phyloP scores from a whole-genome alignment of 1,140 invertebrate species.

The Drosophila kepulauana region DNA sequence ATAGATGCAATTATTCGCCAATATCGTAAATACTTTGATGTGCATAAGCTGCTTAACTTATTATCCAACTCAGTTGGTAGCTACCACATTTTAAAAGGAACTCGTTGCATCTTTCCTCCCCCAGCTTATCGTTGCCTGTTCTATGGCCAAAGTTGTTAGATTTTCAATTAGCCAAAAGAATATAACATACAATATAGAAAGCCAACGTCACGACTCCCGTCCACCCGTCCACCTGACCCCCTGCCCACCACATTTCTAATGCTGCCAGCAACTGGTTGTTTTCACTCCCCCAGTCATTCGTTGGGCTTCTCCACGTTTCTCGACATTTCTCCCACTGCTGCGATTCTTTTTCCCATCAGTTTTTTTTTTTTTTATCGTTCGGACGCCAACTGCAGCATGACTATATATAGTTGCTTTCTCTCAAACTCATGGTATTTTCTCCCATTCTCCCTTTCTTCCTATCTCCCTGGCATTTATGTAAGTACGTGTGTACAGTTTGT shows the following conservation, averaged over 20 bases:
- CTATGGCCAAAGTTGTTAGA: neutral
- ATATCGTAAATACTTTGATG: slow-evolving; percentile 1
- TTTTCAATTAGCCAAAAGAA: slow-evolving; percentile 15
- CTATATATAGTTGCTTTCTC: neutral
- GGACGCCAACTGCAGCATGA: neutral
- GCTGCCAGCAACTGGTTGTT: slow-evolving; percentile 16
- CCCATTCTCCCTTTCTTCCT: neutral
- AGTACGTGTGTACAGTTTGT: no score
- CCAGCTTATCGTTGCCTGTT: neutral
- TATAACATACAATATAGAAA: neutral
- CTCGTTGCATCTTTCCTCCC: neutral
- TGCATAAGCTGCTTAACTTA: neutral
- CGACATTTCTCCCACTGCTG: neutral
- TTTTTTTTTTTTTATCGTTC: slow-evolving; percentile 6
- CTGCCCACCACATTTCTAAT: neutral
- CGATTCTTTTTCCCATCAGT: neutral
- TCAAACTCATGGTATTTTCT: no score
- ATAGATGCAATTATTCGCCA: neutral
- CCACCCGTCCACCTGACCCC: no score
- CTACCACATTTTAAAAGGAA: neutral
- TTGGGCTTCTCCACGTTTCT: neutral
- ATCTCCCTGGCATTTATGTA: no score
- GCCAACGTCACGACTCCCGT: neutral
- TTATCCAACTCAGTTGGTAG: neutral
- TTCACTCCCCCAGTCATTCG: neutral